Evolutionary conservation across 2,888 invertebrate species (phyloP).

Genomic region (Esperia sulphurella): DNA sequence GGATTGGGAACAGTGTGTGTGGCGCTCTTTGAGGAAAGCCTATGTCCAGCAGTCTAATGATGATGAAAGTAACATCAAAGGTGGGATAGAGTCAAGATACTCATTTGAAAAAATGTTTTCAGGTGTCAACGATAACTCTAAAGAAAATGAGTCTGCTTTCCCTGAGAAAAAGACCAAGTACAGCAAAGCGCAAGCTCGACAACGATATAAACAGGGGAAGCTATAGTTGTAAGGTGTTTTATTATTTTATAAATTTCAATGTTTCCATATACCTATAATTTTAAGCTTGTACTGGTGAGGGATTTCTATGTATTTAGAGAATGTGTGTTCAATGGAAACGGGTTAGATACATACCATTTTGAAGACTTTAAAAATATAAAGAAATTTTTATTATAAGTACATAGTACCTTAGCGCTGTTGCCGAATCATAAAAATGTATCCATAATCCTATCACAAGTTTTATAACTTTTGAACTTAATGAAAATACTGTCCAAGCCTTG

Average conservation of each 20-base stretch:
- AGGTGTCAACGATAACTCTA: slow-evolving; percentile 47
- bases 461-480: background rate
- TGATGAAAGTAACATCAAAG: too few relatives aligned
- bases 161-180: slow-evolving; percentile 77
- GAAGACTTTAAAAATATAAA: background rate
- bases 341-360: background rate
- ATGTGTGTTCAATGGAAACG: background rate
- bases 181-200: slow-evolving; percentile 87
- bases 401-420: too few relatives aligned
- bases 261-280: slow-evolving; percentile 13
- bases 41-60: too few relatives aligned
- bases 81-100: too few relatives aligned
- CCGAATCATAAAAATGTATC: background rate
- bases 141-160: slow-evolving; percentile 47
- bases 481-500: slow-evolving; percentile 17
- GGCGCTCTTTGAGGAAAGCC: too few relatives aligned
- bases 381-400: too few relatives aligned
- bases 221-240: slow-evolving; percentile 54
- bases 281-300: slow-evolving; percentile 25
- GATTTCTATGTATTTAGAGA: background rate
- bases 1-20: too few relatives aligned
- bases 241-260: background rate
- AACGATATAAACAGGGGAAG: slow-evolving; percentile 87
- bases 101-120: too few relatives aligned
- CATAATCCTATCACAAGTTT: background rate